A percentile compares a stretch with the other conserved stretches of the same genome.
phyloP scores from a whole-genome alignment of 2,888 invertebrate genomes.

The Oligia fasciuncula region DNA sequence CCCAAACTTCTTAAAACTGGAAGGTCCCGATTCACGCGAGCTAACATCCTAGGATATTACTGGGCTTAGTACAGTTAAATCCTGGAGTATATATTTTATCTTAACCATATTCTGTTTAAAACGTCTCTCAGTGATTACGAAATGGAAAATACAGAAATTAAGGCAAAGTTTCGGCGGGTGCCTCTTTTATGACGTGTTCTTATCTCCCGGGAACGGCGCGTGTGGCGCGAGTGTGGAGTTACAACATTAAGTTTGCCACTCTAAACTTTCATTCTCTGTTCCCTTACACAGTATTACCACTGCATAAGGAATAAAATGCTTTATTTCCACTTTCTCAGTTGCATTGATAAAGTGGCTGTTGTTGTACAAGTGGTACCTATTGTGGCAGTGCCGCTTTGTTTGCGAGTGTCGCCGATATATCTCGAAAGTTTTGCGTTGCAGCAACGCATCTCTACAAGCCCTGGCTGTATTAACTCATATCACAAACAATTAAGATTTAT shows the following conservation, averaged over 20 bases:
- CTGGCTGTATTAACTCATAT: conserved; percentile 72
- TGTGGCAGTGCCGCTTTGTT: conserved; percentile 85
- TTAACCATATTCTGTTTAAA: conserved; percentile 75
- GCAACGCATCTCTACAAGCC: conserved; percentile 75
- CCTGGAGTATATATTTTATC: conserved; percentile 68
- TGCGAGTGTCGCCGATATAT: conserved; percentile 87
- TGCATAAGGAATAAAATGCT: conserved; percentile 71
- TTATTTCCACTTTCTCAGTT: conserved; percentile 45
- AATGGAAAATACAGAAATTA: conserved; percentile 84
- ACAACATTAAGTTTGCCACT: conserved; percentile 69
- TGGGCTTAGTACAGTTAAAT: conserved; percentile 53
- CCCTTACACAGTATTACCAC: conserved; percentile 66
- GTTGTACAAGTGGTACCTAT: conserved; percentile 82
- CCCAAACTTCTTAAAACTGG: conserved; percentile 38
- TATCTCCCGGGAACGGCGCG: conserved; percentile 83
- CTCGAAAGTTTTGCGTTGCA: conserved; percentile 84
- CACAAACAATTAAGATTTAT: conserved; percentile 64
- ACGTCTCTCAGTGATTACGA: conserved; percentile 75
- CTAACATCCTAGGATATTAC: conserved; percentile 50
- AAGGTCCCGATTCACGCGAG: conserved; percentile 37
- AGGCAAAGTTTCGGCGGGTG: conserved; percentile 84
- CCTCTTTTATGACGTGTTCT: conserved; percentile 88
- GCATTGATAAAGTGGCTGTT: conserved; percentile 72
- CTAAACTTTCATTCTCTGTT: conserved; percentile 65
- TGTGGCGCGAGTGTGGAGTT: conserved; percentile 74